Evolutionary conservation across 2,113 vertebrate genomes (phyloP), one percentile per base, ranked within the genome.

Genomic region (Anhinga rufa): DNA sequence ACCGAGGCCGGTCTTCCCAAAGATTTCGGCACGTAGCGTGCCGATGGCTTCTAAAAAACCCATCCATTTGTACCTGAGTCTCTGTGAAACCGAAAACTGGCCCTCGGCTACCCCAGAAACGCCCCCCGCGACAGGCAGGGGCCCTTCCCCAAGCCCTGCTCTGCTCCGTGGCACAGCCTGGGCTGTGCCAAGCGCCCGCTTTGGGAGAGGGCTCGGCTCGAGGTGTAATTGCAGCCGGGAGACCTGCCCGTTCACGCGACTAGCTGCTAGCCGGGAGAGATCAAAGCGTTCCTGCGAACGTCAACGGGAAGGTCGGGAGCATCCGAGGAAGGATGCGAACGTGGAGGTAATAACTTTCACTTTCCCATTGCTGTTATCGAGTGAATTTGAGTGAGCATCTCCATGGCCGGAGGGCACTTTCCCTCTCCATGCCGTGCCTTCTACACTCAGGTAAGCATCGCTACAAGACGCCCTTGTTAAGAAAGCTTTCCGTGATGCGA

Each of bases 31-130:
- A 28, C 0, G 3, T 31, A 82, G 75, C 12, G 4, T 4, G 55
- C 48, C 0, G 2, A 68, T 48, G 57, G 42, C 52, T 54, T 20
- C 51, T 31, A 10, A 13, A 40, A 91, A 14, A 40, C 38, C 17
- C 42, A 26, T 5, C 28, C 12, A 1, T 46, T 31, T 18, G 10
- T 8, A 58, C 17, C 71, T 1, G 36, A 44, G 18, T 17, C 66
- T n/a, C n/a, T 0, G 4, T 0, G 14, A 25, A 18, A 29, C 14
- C 14, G 22, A 49, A 79, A 88, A 8, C 4, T 1, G 2, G 3
- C 40, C 42, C 17, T 2, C 38, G 82, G 10, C 16, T 14, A 6
- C 28, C 2, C 4, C 29, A 44, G 31, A 34, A 82, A 58, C 2
- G 3, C 29, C 31, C 70, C 8, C 22, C 25, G 46, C 0, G 8